Evolutionary conservation across 2,113 vertebrate genomes (phyloP), one percentile per base, ranked within the genome.

Genomic region (Paracyprichromis sp.): DNA sequence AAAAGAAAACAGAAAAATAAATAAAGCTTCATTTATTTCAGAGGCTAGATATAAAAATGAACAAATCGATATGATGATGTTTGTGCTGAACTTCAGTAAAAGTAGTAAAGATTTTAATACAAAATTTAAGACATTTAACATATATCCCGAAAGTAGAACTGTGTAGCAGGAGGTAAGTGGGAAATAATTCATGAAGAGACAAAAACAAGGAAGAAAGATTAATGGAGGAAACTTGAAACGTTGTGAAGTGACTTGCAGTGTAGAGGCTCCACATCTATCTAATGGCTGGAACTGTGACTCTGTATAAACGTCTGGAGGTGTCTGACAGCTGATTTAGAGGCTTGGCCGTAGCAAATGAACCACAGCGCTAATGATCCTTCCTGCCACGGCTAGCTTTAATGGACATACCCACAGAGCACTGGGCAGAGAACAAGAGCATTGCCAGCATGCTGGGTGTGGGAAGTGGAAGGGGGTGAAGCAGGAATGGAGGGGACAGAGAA

Each of bases 321-420:
- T 66, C 91, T 86, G 89, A 90, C 83, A 87, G 86, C 92, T 94
- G 95, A 95, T 93, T 94, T 93, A 93, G 81, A 92, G 86, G 90
- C 91, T 36, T 82, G 87, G 79, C 83, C 3, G 82, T 50, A 84
- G 88, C 73, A 94, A 95, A 95, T 95, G 92, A 95, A 92, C 88
- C 93, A 38, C 47, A 14, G 50, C 90, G 3, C 94, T 95, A 95
- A 96, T 94, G 92, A 87, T 82, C 92, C 80, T 92, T 53, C 83
- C 83, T 45, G 88, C 89, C 91, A 90, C 83, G 57, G 90, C 87
- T 94, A 63, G 90, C 87, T 94, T 92, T 95, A 95, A 95, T 94
- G 92, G 93, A 94, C 91, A 86, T 84, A 83, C 89, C 85, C 90
- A 80, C 86, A 87, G 93, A 92, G 94, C 87, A 24, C 45, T 8